Evolutionary conservation across 2,888 invertebrate genomes (phyloP).

Genomic region (Ernsta delagoae): DNA sequence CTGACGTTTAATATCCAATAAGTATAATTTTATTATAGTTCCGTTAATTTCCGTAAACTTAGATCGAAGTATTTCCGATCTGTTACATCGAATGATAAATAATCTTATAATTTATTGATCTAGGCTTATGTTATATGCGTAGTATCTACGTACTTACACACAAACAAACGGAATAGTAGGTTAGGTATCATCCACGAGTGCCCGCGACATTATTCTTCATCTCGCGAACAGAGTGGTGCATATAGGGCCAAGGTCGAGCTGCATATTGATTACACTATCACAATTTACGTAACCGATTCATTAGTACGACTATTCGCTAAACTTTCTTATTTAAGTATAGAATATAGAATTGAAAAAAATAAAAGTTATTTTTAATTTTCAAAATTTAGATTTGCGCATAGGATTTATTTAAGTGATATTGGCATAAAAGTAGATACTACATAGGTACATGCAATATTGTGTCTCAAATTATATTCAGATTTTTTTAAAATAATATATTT

Average conservation of each 20-base stretch:
- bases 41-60: not conserved
- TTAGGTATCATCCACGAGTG: no score
- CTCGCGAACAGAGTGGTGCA: constrained; percentile 60
- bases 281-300: constrained; percentile 62
- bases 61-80: not conserved
- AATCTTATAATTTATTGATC: not conserved
- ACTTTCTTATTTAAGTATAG: not conserved
- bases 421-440: no score
- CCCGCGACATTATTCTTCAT: constrained; percentile 75
- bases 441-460: no score
- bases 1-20: no score
- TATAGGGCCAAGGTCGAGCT: constrained; percentile 74
- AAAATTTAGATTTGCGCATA: no score
- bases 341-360: no score
- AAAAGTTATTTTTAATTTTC: no score
- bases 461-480: no score
- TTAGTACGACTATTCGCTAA: constrained; percentile 9
- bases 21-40: no score
- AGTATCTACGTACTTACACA: constrained; percentile 52
- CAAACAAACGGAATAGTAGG: constrained; percentile 46
- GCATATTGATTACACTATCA: constrained; percentile 71
- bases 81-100: not conserved
- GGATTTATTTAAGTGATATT: no score
- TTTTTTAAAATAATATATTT: no score
- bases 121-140: constrained; percentile 48